Evolutionary conservation across 2,797 vertebrate species (phyloP).

Genomic region (Melanotaenia trifasciata): DNA sequence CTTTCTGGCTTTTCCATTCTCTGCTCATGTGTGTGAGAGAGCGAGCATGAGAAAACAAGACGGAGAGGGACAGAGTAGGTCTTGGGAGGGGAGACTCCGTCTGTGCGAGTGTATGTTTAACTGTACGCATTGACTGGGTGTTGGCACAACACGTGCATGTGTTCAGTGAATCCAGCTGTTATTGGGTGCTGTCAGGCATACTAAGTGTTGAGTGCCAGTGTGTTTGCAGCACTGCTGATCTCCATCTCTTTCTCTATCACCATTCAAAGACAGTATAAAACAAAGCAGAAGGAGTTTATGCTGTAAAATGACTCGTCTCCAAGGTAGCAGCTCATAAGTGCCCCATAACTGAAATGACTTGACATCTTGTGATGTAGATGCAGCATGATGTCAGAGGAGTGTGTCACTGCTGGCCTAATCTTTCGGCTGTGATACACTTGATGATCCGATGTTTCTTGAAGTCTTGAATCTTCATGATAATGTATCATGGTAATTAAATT

Average conservation of each 20-base stretch:
- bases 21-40: constrained; percentile 42
- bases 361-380: too few species aligned
- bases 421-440: too few species aligned
- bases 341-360: too few species aligned
- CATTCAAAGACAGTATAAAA: background rate
- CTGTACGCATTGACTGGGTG: constrained; percentile 24
- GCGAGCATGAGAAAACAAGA: constrained; percentile 35
- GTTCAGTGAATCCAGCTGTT: constrained; percentile 68
- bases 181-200: constrained; percentile 67
- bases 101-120: constrained; percentile 48
- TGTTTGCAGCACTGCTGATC: constrained; percentile 57
- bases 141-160: constrained; percentile 51
- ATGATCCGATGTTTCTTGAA: too few species aligned
- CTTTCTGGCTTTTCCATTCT: constrained; percentile 29
- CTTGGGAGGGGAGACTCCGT: constrained; percentile 23
- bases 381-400: too few species aligned
- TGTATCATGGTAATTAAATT: too few species aligned
- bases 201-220: constrained; percentile 46
- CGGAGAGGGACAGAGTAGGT: constrained; percentile 10
- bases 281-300: background rate
- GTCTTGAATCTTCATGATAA: too few species aligned
- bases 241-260: background rate
- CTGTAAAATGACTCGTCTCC: background rate
- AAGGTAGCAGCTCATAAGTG: background rate
- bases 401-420: too few species aligned